Evolutionary conservation across 2,888 invertebrate genomes (phyloP).

Genomic region (Leptinotarsa tumamoca): DNA sequence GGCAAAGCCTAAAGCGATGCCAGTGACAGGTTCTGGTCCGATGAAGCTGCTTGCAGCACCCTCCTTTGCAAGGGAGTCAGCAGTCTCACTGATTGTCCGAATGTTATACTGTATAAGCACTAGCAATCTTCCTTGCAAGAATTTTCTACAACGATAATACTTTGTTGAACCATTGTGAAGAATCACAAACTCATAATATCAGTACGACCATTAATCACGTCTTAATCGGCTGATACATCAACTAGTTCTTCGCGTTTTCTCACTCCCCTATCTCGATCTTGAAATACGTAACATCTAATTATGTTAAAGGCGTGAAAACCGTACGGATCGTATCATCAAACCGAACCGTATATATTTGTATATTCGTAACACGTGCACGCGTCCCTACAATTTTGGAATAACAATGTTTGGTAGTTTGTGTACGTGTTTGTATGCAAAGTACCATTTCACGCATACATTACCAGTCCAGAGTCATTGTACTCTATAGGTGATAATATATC

Average conservation of each 20-base stretch:
- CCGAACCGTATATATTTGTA: not conserved
- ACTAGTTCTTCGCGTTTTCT: not conserved
- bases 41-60: too few species aligned
- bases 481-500: slow-evolving; percentile 8
- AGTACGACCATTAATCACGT: too few species aligned
- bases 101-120: too few species aligned
- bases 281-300: not conserved
- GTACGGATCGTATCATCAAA: not conserved
- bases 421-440: slow-evolving; percentile 18
- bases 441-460: slow-evolving; percentile 6
- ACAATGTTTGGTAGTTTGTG: not conserved
- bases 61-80: too few species aligned
- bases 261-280: not conserved
- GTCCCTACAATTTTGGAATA: not conserved
- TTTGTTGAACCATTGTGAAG: too few species aligned
- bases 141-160: too few species aligned
- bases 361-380: not conserved
- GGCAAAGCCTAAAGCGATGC: too few species aligned
- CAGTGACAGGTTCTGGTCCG: too few species aligned
- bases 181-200: too few species aligned
- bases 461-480: slow-evolving; percentile 1
- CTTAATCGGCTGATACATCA: not conserved
- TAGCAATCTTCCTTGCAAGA: too few species aligned
- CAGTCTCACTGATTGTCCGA: too few species aligned
- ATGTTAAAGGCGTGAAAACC: not conserved